Evolutionary conservation across 2,888 invertebrate genomes (phyloP), one percentile per base, ranked within the genome.

Genomic region (Thysanoteuthis rhombus): DNA sequence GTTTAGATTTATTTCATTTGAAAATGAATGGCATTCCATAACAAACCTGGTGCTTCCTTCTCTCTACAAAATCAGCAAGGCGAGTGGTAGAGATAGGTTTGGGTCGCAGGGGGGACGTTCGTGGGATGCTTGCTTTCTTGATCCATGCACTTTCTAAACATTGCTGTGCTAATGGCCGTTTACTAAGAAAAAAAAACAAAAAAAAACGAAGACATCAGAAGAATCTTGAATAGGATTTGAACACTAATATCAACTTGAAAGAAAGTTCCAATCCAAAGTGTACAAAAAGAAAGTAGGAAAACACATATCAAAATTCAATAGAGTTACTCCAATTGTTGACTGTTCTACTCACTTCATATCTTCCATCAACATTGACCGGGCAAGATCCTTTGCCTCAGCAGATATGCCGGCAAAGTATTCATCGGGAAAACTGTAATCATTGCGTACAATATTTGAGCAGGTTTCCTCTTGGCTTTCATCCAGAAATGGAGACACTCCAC

Each of bases 391-490:
- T 90, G 98, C 98, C 93, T 98, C 98, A 94, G 97, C 97, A 45
- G 98, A 98, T 93, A 98, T 97, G 90, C 97, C 97, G 89, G 97
- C 97, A 97, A 98, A 98, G 97, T 98, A 98, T 96, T 98, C 98
- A 93, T 98, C 98, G 36, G 98, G 98, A 97, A 98, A 98, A 96
- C 98, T 98, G 97, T 98, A 98, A 97, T 98, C 98, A 96, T 98
- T 98, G 96, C 98, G 98, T 39, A 98, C 97, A 94, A 98, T 98
- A 96, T 98, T 98, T 8, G 98, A 98, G 89, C 98, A 98, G 40
- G 98, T 98, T 97, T 98, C 98, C 96, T 98, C 98, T 94, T 98
- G 97, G 32, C 98, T 98, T 96, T 98, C 98, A 96, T 98, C 98
- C 94, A 98, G 97, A 97, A 98, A 98, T 6, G 98, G 98, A 12